These are phyloP conservation scores for Phthorimaea operculella DNA, from an alignment of 1,140 invertebrate species.

Conservation along the genomic window DNA sequence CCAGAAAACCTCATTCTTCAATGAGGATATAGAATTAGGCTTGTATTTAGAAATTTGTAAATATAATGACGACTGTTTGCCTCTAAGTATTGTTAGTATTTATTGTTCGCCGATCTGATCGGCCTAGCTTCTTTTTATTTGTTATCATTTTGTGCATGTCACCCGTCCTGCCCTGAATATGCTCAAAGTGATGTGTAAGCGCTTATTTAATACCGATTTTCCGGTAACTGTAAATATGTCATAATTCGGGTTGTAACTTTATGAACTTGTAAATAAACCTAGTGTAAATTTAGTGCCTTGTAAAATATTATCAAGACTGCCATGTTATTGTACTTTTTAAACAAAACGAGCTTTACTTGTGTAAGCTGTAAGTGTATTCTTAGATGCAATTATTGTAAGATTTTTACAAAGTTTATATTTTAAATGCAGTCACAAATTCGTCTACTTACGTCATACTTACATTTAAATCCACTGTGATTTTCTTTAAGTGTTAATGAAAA, in stretches of 20 bases:
- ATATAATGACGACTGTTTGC: conserved; percentile 58
- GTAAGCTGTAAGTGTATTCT: conserved; percentile 57
- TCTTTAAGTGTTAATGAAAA: too few relatives aligned
- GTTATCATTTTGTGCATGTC: conserved; percentile 63
- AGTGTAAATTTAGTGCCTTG: conserved; percentile 53
- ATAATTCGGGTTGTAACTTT: conserved; percentile 59
- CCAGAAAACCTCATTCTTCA: conserved; percentile 59
- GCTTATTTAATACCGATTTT: conserved; percentile 67
- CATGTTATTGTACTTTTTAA: conserved; percentile 63
- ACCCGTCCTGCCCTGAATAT: conserved; percentile 41
- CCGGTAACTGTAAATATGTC: conserved; percentile 67
- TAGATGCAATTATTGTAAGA: conserved; percentile 28
- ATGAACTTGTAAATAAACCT: conserved; percentile 53
- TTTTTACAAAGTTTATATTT: conserved; percentile 12
- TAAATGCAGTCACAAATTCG: conserved; percentile 24
- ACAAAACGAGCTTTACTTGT: conserved; percentile 59
- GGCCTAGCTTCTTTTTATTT: conserved; percentile 42
- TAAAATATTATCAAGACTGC: conserved; percentile 66
- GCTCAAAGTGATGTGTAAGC: conserved; percentile 64
- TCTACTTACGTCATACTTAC: not conserved
- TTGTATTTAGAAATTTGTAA: conserved; percentile 40
- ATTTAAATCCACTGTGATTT: too few relatives aligned
- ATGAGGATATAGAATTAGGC: conserved; percentile 49
- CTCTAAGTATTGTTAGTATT: conserved; percentile 60
- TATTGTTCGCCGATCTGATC: conserved; percentile 61